A percentile compares a stretch with the other conserved stretches of the same genome.
These are phyloP conservation scores for Diloba caeruleocephala DNA, from an alignment of 2,888 invertebrate species.

Conservation along the genomic window DNA sequence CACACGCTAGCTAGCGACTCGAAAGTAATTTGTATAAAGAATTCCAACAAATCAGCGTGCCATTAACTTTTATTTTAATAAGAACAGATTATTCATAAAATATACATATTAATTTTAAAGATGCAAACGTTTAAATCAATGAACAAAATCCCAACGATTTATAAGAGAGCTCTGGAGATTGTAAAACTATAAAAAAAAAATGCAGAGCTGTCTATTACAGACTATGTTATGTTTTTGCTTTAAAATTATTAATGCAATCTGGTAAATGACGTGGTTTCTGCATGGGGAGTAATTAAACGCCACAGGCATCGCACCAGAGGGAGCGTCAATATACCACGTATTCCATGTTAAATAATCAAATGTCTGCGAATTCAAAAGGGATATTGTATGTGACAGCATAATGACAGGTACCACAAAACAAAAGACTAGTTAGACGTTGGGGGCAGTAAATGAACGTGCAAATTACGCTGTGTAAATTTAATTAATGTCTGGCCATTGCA, in stretches of 20 bases:
- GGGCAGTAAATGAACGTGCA: too few species aligned
- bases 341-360: conserved; percentile 7
- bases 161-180: too few species aligned
- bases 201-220: background rate
- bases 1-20: too few species aligned
- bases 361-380: conserved; percentile 6
- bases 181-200: too few species aligned
- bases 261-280: conserved; percentile 9
- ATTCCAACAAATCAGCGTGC: too few species aligned
- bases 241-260: conserved; percentile 11
- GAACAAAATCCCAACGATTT: too few species aligned
- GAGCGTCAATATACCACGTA: conserved; percentile 8
- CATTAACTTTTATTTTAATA: too few species aligned
- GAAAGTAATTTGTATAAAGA: too few species aligned
- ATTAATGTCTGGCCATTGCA: background rate
- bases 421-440: too few species aligned
- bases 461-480: background rate
- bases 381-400: background rate
- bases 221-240: conserved; percentile 2
- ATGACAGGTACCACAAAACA: background rate
- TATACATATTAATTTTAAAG: too few species aligned
- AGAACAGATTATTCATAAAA: too few species aligned
- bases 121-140: too few species aligned
- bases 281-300: conserved; percentile 21
- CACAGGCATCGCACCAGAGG: conserved; percentile 15